Conservation (phyloP, 2,113 vertebrate genomes). For the Zosterops japonicus region DNA sequence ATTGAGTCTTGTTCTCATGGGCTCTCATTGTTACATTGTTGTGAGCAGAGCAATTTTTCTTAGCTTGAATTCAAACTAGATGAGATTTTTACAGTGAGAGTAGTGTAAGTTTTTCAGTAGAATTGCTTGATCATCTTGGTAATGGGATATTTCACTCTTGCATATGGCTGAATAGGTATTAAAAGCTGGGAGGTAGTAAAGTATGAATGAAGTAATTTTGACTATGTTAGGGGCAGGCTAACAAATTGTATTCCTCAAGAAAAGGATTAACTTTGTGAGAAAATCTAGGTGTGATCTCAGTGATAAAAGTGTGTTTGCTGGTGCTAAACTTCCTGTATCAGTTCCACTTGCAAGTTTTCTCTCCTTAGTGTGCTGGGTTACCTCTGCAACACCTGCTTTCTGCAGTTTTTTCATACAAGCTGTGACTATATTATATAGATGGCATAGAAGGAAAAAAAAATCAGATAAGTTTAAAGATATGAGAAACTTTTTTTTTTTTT, state of each 20-base stretch:
- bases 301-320: not conserved
- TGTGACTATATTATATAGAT: not conserved
- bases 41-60: not conserved
- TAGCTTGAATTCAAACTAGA: not conserved
- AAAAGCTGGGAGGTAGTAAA: slow-evolving; percentile 8
- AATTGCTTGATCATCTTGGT: not conserved
- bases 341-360: not conserved
- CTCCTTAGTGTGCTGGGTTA: not conserved
- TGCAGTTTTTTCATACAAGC: not conserved
- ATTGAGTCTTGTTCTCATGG: not conserved
- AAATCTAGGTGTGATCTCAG: not conserved
- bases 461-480: not conserved
- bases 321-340: not conserved
- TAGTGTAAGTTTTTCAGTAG: not conserved
- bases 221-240: not conserved
- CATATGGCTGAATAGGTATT: not conserved
- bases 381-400: not conserved
- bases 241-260: not conserved
- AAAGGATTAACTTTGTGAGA: not conserved
- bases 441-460: not conserved
- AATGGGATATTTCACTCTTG: not conserved
- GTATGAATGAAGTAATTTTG: not conserved
- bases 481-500: not conserved
- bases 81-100: not conserved
- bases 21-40: not conserved